Conservation (phyloP, 2,888 invertebrate genomes). For the Dryobotodes eremita region DNA sequence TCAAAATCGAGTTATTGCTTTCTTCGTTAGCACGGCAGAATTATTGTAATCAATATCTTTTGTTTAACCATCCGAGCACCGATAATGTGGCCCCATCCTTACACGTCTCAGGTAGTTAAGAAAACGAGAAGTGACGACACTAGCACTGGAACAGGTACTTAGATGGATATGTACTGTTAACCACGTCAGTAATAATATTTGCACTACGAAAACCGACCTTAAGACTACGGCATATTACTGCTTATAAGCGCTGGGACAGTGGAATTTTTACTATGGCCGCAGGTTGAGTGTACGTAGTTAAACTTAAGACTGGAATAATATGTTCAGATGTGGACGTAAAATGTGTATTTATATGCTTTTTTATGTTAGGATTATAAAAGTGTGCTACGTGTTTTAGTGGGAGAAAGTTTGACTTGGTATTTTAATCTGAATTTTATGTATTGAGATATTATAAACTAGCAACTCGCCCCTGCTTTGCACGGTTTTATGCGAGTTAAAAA, state of each 20-base stretch:
- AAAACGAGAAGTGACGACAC: conserved; percentile 52
- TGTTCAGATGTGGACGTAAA: conserved; percentile 36
- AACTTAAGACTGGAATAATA: conserved; percentile 1
- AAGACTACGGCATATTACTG: background rate
- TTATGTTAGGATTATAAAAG: conserved; percentile 50
- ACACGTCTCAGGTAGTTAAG: conserved; percentile 30
- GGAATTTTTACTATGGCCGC: background rate
- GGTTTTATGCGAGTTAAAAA: too few species aligned
- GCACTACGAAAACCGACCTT: conserved; percentile 15
- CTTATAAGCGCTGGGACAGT: too few species aligned
- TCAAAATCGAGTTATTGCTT: too few species aligned
- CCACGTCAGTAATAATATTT: background rate
- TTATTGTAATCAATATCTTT: background rate
- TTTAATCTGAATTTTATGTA: conserved; percentile 8
- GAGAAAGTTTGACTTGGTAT: conserved; percentile 4
- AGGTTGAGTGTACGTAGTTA: conserved; percentile 5
- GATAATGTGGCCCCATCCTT: conserved; percentile 27
- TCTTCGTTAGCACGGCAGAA: too few species aligned
- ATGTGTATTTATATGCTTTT: conserved; percentile 38
- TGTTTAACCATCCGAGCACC: background rate
- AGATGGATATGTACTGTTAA: conserved; percentile 20
- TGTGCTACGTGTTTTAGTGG: background rate
- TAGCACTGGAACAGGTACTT: conserved; percentile 2
- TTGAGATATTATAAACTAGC: too few species aligned
- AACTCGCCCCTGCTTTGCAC: too few species aligned